Percentiles rank a stretch among this genome's conserved stretches.
These are phyloP conservation scores for Lepidochrysops patricia DNA, from an alignment of 2,888 invertebrate species.

Conservation along the genomic window DNA sequence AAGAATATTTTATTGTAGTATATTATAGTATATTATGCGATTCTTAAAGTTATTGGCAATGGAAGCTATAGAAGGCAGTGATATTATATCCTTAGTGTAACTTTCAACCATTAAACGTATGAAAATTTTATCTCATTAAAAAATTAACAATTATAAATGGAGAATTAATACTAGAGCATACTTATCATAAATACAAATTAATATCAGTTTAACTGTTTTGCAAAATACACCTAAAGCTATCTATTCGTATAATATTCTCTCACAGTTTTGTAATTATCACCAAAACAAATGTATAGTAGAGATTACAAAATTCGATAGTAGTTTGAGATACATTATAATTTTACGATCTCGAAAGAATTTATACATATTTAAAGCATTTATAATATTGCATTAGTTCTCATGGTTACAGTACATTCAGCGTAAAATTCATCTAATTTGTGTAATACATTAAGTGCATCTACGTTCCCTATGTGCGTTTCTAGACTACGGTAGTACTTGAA, in stretches of 20 bases:
- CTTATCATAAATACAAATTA: background rate
- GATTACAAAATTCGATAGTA: slow-evolving; percentile 10
- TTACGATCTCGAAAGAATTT: slow-evolving; percentile 1
- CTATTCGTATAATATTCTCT: slow-evolving; percentile 2
- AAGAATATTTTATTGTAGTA: too few relatives aligned
- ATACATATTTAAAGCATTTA: slow-evolving; percentile 16
- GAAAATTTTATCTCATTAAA: slow-evolving; percentile 21
- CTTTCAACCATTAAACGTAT: slow-evolving; percentile 14
- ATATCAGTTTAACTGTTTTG: slow-evolving; percentile 8
- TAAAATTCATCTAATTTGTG: background rate
- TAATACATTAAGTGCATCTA: slow-evolving; percentile 6
- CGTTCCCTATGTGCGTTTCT: slow-evolving; percentile 7
- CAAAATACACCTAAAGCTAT: background rate
- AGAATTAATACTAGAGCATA: slow-evolving; percentile 33
- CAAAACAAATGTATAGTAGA: slow-evolving; percentile 11
- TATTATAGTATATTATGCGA: background rate
- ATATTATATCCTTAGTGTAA: background rate
- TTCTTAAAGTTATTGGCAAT: slow-evolving; percentile 2
- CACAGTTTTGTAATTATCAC: slow-evolving; percentile 4
- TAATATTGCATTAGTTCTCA: slow-evolving; percentile 15
- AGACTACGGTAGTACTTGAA: background rate
- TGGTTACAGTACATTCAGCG: background rate
- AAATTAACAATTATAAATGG: slow-evolving; percentile 29
- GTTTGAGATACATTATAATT: slow-evolving; percentile 1
- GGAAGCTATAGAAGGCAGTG: slow-evolving; percentile 16